These are phyloP conservation scores for Zosterops lateralis DNA, from an alignment of 2,113 vertebrate genomes.

Conservation along the genomic window DNA sequence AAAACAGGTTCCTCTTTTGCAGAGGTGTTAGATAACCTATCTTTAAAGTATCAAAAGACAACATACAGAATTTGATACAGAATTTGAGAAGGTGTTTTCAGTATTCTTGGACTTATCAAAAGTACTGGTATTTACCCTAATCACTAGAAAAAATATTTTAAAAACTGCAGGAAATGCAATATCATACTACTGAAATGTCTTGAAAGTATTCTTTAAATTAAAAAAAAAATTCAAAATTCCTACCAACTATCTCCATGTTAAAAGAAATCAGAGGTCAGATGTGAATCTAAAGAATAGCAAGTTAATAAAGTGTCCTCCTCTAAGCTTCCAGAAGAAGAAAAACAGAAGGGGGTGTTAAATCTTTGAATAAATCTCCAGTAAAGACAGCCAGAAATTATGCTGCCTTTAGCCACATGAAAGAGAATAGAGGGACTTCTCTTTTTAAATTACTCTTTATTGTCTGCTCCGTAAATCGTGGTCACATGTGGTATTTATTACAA, in stretches of 20 bases:
- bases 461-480: slow-evolving; percentile 16
- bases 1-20: not conserved
- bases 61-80: not conserved
- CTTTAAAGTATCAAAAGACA: not conserved
- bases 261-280: slow-evolving; percentile 38
- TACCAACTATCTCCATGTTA: not conserved
- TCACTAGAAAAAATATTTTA: not conserved
- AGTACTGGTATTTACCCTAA: not conserved
- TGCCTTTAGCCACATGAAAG: slow-evolving; percentile 55
- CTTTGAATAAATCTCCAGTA: slow-evolving; percentile 46
- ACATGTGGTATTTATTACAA: slow-evolving; percentile 60
- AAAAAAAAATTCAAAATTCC: not conserved
- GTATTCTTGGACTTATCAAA: not conserved
- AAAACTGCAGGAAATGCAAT: not conserved
- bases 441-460: slow-evolving; percentile 56
- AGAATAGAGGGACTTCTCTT: slow-evolving; percentile 31
- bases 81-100: not conserved
- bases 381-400: slow-evolving; percentile 45
- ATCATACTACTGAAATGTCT: not conserved
- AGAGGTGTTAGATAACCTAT: not conserved
- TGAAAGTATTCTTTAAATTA: not conserved
- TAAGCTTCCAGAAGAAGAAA: slow-evolving; percentile 38
- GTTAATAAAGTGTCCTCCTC: slow-evolving; percentile 47
- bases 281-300: not conserved
- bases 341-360: slow-evolving; percentile 56